Conservation (phyloP, 2,113 vertebrate genomes). For the Alectura lathami region DNA sequence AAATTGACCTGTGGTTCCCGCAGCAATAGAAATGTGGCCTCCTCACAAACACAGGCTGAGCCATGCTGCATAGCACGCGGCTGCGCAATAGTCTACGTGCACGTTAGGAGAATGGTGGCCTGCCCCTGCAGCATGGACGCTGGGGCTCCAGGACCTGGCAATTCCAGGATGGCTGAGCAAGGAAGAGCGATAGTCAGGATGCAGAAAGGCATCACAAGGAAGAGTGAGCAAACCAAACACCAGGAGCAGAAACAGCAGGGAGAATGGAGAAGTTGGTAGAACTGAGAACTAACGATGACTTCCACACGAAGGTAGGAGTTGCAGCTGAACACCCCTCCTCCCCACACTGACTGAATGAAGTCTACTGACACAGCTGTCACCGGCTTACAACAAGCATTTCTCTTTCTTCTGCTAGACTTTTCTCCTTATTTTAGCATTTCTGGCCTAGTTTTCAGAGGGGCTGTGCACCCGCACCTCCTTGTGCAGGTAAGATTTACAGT, state of each 20-base stretch:
- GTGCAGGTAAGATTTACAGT: conserved; percentile 37
- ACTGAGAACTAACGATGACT: neutral
- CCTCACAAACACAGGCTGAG: neutral
- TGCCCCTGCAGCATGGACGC: neutral
- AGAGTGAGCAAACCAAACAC: neutral
- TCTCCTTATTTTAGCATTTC: neutral
- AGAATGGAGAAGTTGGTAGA: neutral
- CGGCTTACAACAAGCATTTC: neutral
- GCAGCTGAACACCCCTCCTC: neutral
- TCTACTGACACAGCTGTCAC: neutral
- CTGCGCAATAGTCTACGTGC: neutral
- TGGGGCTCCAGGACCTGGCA: neutral
- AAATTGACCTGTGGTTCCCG: conserved; percentile 21
- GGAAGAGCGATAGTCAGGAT: neutral
- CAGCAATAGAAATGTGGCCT: neutral
- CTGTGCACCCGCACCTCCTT: conserved; percentile 8
- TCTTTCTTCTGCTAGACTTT: neutral
- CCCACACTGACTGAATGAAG: neutral
- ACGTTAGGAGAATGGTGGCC: neutral
- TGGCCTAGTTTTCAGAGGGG: conserved; percentile 16
- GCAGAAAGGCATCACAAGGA: neutral
- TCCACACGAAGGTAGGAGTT: neutral
- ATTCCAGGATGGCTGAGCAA: neutral
- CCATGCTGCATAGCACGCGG: neutral
- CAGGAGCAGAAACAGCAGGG: neutral